Evolutionary conservation across 2,888 invertebrate species (phyloP), one percentile per base, ranked within the genome.

Genomic region (Tetramorium bicarinatum): DNA sequence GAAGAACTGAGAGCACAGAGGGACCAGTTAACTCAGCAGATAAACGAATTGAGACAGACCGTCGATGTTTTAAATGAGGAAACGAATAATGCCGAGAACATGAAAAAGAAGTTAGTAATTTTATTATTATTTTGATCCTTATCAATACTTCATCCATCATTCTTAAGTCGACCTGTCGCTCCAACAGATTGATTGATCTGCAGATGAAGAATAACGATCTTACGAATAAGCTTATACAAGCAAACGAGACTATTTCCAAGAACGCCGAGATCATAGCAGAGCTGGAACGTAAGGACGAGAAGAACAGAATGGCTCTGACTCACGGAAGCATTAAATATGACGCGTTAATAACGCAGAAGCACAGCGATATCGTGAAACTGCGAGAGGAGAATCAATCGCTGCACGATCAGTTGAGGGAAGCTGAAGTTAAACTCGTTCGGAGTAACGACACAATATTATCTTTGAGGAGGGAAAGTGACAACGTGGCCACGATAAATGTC

Each of bases 161-260:
- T 6, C 13, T 74, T 34, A 56, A 44, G 29, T 13, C 21, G 3
- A 67, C 54, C 77, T 71, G 4, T 67, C 7, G 38, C 2, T 38
- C 41, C 13, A 8, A 41, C 80, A 92, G 92, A 66, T 87, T 91
- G 54, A 74, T 76, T 1, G 54, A 81, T 1, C 79, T 90, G 81
- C 89, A 88, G 77, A 74, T 29, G 25, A 85, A 88, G 62, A 92
- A 92, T 34, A 74, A 74, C 6, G 81, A 87, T 29, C 71, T 92
- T 4, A 76, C 69, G 15, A 72, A 79, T 4, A 76, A 87, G 64
- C 75, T 90, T 21, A n/a, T 34, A 18, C 76, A 75, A 41, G 44
- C 82, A 21, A 86, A 86, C 15, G 69, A 83, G 8, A 80, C 84
- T 7, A 85, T 88, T 41, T 82, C 83, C 0, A 84, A 84, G 18